A percentile compares a stretch with the other conserved stretches of the same genome.
Conservation (phyloP, 2,113 vertebrate genomes). For the Callionymus lyra region DNA sequence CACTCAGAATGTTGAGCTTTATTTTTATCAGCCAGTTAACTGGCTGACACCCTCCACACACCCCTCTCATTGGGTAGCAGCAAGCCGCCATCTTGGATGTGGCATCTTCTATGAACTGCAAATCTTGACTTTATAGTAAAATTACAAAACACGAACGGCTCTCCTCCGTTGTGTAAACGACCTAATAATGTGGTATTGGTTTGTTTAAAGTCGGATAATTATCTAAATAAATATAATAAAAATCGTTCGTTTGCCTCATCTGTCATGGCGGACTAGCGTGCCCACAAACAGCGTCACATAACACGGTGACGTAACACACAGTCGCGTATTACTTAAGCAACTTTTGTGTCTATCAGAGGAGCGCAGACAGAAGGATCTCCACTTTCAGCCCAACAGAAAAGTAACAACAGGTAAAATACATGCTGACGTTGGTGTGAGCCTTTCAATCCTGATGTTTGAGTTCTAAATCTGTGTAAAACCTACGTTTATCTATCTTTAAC, state of each 20-base stretch:
- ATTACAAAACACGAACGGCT: too few species aligned
- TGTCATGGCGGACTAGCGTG: conserved; percentile 10
- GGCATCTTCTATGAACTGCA: background rate
- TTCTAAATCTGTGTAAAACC: too few species aligned
- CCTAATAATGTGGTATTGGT: too few species aligned
- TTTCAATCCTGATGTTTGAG: too few species aligned
- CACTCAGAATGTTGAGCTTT: conserved; percentile 1
- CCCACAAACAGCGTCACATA: conserved; percentile 5
- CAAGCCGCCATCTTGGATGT: conserved; percentile 33
- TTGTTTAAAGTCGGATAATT: background rate
- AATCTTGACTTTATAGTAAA: too few species aligned
- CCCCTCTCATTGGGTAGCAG: background rate
- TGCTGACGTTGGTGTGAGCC: background rate
- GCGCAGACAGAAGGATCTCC: too few species aligned
- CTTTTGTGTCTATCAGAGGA: conserved; percentile 8
- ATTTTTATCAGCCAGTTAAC: conserved; percentile 35
- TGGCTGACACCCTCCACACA: conserved; percentile 12
- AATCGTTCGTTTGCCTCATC: conserved; percentile 8
- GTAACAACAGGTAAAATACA: conserved; percentile 13
- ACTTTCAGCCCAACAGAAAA: too few species aligned
- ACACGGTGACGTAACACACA: conserved; percentile 24
- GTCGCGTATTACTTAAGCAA: conserved; percentile 26
- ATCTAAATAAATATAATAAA: background rate
- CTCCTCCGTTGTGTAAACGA: too few species aligned
- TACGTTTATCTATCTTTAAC: too few species aligned